These are phyloP conservation scores for Trachurus trachurus DNA, from an alignment of 2,797 vertebrate species.

Conservation along the genomic window DNA sequence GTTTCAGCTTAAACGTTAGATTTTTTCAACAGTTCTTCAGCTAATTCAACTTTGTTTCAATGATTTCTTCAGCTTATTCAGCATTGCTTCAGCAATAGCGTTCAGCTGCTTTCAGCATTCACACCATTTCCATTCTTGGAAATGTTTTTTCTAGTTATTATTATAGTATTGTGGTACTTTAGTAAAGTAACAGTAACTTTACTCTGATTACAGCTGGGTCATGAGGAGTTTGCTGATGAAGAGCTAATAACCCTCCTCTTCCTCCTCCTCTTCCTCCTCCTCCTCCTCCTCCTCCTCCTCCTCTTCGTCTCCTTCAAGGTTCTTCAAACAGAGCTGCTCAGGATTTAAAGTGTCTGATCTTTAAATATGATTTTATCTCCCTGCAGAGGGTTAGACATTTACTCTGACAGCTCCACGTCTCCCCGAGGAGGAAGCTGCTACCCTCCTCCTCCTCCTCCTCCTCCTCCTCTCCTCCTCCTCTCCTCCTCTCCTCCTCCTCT, in stretches of 20 bases:
- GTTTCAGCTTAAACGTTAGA: too few relatives aligned
- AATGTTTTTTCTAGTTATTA: too few relatives aligned
- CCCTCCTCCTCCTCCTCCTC: conserved; percentile 22
- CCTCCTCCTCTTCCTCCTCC: not conserved
- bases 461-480: conserved; percentile 17
- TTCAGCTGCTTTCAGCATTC: too few relatives aligned
- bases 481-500: conserved; percentile 14
- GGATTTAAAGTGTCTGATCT: conserved; percentile 62
- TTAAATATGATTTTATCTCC: conserved; percentile 73
- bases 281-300: conserved; percentile 16
- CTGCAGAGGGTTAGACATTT: conserved; percentile 72
- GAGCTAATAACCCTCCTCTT: conserved; percentile 16
- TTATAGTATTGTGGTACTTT: too few relatives aligned
- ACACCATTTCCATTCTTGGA: too few relatives aligned
- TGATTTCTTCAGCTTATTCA: too few relatives aligned
- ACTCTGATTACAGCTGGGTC: not conserved
- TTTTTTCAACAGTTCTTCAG: too few relatives aligned
- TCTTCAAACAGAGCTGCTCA: conserved; percentile 58
- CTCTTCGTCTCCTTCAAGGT: conserved; percentile 55
- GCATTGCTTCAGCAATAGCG: too few relatives aligned
- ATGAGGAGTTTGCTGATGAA: conserved; percentile 44
- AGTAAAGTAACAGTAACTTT: too few relatives aligned
- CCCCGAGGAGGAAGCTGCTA: conserved; percentile 41
- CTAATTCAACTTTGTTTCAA: too few relatives aligned
- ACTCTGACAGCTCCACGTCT: conserved; percentile 65